Conservation (phyloP, 2,113 vertebrate species). For the Calyptomena viridis region DNA sequence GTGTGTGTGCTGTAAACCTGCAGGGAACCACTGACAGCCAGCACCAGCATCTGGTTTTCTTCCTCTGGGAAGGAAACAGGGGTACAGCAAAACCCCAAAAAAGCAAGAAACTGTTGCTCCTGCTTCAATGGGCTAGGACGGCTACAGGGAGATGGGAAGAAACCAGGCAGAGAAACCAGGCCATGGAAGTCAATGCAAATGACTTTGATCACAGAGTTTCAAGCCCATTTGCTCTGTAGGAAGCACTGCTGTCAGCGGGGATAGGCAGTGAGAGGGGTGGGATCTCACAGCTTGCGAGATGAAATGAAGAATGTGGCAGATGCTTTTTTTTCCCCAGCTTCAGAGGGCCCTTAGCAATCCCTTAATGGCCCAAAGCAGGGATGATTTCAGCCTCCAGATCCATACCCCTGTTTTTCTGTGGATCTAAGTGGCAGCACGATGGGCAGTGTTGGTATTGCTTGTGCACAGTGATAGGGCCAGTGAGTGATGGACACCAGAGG, state of each 20-base stretch:
- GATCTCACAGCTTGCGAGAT: constrained; percentile 30
- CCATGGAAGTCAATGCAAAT: constrained; percentile 50
- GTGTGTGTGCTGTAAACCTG: background rate
- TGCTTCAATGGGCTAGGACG: background rate
- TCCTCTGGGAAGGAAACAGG: background rate
- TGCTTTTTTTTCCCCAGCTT: background rate
- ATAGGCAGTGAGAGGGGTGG: constrained; percentile 37
- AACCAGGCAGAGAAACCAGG: constrained; percentile 39
- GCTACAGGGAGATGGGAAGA: background rate
- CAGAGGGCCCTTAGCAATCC: background rate
- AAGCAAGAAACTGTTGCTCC: background rate
- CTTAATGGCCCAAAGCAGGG: background rate
- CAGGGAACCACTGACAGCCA: background rate
- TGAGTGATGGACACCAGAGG: background rate
- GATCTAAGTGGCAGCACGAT: background rate
- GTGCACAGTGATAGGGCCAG: background rate
- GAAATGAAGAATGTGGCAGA: constrained; percentile 13
- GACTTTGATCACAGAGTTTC: background rate
- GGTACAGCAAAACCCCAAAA: background rate
- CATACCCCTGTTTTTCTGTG: accelerated
- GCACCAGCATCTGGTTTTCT: background rate
- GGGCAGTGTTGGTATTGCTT: accelerated
- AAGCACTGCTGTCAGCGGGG: constrained; percentile 35
- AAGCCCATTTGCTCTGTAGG: constrained; percentile 51
- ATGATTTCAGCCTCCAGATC: background rate